Evolutionary conservation across 64 coral and sea anemone genomes (phyloP), one percentile per base, ranked within the genome.

Genomic region (Montipora cactus): DNA sequence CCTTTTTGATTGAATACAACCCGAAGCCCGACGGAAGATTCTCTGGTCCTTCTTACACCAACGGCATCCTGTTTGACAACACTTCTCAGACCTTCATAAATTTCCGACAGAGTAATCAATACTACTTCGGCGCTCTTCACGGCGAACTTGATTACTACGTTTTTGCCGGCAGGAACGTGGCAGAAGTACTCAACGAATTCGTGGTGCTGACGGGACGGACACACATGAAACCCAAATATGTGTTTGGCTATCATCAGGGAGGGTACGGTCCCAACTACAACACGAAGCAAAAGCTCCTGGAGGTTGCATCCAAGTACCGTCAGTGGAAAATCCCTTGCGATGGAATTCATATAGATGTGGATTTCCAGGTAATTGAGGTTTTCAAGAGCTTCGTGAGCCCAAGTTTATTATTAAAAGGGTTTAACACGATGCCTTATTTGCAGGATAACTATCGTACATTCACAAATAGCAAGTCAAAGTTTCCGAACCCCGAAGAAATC

Each of bases 91-190:
- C 94, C 11, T 95, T 81, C 89, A 75, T 95, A 61, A 95, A 95
- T 59, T 72, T 95, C 9, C 89, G 94, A 0, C 94, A 95, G 20
- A 89, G 89, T 5, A 83, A 95, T 14, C 89, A 91, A 76, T 95
- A 91, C 58, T 95, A 95, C 94, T 62, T 95, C 57, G 94, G 94
- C 0, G 94, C 94, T 13, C 66, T 95, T 11, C 89, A 95, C 44
- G 94, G 94, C 3, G 94, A 95, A 77, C 94, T 95, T 64, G 94
- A 95, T 75, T 95, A 95, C 50, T 95, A 95, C 76, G 91, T 95
- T 77, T 95, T 95, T 59, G 94, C 94, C 15, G 89, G 81, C 16
- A 70, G 80, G 2, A 82, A 95, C 82, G 94, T 95, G 51, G 94
- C 94, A 0, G 94, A 90, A 44, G 94, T 91, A 4, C 51, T 95